phyloP scores from a whole-genome alignment of 2,888 invertebrate species.

The Mythimna loreyi region DNA sequence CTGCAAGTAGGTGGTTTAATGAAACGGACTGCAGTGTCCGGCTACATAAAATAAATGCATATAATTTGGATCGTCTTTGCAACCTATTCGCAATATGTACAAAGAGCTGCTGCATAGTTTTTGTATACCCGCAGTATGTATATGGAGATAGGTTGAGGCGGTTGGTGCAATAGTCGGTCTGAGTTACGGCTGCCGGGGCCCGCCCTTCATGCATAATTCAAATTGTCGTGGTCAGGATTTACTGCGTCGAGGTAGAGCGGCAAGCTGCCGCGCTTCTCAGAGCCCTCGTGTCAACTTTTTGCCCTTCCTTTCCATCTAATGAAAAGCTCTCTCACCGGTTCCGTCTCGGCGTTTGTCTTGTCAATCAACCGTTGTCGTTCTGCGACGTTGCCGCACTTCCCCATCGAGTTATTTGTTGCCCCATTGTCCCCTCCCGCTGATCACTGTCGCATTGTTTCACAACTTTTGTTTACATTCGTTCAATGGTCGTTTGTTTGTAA shows the following conservation, averaged over 20 bases:
- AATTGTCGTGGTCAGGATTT: slow-evolving; percentile 77
- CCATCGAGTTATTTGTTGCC: slow-evolving; percentile 86
- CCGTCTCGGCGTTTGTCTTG: slow-evolving; percentile 85
- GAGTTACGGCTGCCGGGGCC: slow-evolving; percentile 63
- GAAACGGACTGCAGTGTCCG: slow-evolving; percentile 47
- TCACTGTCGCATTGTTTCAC: slow-evolving; percentile 87
- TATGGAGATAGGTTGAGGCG: slow-evolving; percentile 47
- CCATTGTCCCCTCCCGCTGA: slow-evolving; percentile 84
- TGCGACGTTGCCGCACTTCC: slow-evolving; percentile 79
- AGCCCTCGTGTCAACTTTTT: slow-evolving; percentile 77
- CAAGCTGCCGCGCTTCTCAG: slow-evolving; percentile 64
- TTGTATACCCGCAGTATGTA: slow-evolving; percentile 29
- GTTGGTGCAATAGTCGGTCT: slow-evolving; percentile 60
- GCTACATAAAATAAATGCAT: slow-evolving; percentile 7
- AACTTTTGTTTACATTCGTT: slow-evolving; percentile 86
- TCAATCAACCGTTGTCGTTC: slow-evolving; percentile 82
- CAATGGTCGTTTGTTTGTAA: slow-evolving; percentile 83
- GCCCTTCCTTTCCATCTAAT: slow-evolving; percentile 80
- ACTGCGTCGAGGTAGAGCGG: slow-evolving; percentile 66
- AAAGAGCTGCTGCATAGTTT: slow-evolving; percentile 22
- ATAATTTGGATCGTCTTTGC: slow-evolving; percentile 39
- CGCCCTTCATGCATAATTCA: slow-evolving; percentile 85
- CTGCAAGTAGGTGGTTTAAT: slow-evolving; percentile 55
- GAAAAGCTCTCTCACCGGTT: slow-evolving; percentile 82
- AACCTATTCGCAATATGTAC: slow-evolving; percentile 33